Evolutionary conservation across 2,113 vertebrate species (phyloP), one percentile per base, ranked within the genome.

Genomic region (Vidua macroura): DNA sequence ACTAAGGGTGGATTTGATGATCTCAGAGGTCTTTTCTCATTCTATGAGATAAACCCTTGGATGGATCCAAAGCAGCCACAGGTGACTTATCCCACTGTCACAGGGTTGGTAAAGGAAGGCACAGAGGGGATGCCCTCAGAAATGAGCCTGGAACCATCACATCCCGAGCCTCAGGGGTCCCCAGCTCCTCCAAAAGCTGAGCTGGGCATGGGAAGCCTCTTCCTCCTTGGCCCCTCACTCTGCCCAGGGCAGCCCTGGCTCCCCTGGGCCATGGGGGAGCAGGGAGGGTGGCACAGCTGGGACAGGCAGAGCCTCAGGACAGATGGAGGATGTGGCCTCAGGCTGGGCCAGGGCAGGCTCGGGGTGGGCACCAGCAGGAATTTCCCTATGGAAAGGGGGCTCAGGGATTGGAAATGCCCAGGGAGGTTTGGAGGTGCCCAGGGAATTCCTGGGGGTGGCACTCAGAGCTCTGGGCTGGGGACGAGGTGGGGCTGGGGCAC

Each of bases 51-150:
- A 12, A 74, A 78, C 2, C 23, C 43, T 79, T 58, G 35, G 56
- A 30, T 5, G 41, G 16, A 9, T 46, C 59, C 33, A 53, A 58
- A 70, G 44, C 22, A 76, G 31, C 6, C 18, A 6, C 18, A 39
- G 14, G 3, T 18, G 0, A 0, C 21, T 52, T 27, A 19, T n/a
- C 31, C 46, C 1, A 4, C 24, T 13, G 30, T 15, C n/a, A 22
- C 24, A 49, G 27, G 4, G 17, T 7, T 4, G 7, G 24, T 51
- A 44, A 33, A 60, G 37, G 59, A 23, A 60, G 39, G 46, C 52
- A 28, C 58, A 41, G 52, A 35, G 19, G 28, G 28, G 68, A 48
- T 28, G 20, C 1, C 53, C 35, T 35, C 30, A 37, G 21, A 39
- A 49, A 52, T 11, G 18, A 49, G 22, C 17, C 20, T 41, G 31